Evolutionary conservation across 2,113 vertebrate genomes (phyloP).

Genomic region (Pseudopodoces humilis): DNA sequence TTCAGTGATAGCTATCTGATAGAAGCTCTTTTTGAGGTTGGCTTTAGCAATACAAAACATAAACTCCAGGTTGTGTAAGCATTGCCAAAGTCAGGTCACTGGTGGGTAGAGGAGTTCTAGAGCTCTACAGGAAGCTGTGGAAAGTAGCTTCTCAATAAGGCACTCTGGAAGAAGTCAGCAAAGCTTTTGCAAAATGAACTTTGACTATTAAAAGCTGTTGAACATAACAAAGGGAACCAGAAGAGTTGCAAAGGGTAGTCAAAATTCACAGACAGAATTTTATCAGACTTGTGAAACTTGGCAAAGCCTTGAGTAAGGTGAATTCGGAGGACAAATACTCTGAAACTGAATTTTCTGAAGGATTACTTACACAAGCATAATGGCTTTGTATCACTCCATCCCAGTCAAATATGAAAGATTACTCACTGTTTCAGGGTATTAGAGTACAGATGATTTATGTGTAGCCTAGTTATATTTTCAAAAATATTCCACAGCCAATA

Average conservation of each 20-base stretch:
- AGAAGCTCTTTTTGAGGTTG: background rate
- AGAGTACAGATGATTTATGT: slow-evolving; percentile 13
- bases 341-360: background rate
- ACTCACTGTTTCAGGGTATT: background rate
- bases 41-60: background rate
- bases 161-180: background rate
- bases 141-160: background rate
- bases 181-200: background rate
- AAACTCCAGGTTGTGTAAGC: background rate
- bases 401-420: background rate
- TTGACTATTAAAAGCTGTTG: background rate
- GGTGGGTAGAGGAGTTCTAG: background rate
- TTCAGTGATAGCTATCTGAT: background rate
- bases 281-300: background rate
- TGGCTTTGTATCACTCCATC: background rate
- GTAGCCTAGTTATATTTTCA: slow-evolving; percentile 36
- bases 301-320: background rate
- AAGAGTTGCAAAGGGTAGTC: background rate
- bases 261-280: background rate
- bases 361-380: background rate
- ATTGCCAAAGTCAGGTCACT: background rate
- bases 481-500: background rate
- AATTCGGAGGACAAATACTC: background rate
- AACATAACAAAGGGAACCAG: background rate
- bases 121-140: background rate